A percentile compares a stretch with the other conserved stretches of the same genome.
Evolutionary conservation across 2,113 vertebrate genomes (phyloP).

Genomic region (Triplophysa tibetana): DNA sequence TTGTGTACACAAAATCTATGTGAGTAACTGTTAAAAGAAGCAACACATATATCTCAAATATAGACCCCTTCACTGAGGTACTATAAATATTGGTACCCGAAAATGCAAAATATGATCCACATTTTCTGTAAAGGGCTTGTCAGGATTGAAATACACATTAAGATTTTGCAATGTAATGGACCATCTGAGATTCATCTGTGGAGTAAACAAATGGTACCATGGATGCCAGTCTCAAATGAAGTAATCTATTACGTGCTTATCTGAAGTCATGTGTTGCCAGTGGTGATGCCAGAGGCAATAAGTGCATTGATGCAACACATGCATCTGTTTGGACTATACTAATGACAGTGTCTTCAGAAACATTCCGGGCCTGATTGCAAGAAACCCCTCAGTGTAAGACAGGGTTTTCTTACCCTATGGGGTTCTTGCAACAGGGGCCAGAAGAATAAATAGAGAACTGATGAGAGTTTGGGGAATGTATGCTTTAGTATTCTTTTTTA

Average conservation of each 20-base stretch:
- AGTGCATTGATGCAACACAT: background rate
- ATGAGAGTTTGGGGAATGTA: background rate
- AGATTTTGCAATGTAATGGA: background rate
- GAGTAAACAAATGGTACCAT: constrained; percentile 16
- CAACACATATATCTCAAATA: background rate
- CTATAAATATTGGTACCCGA: background rate
- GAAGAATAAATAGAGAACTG: background rate
- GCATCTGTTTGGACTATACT: background rate
- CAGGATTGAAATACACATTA: background rate
- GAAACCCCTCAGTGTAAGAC: too few species aligned
- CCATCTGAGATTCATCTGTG: background rate
- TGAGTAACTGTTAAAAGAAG: background rate
- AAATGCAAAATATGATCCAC: background rate
- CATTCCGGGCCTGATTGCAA: background rate
- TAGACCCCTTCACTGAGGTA: background rate
- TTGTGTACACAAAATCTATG: background rate
- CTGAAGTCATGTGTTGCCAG: background rate
- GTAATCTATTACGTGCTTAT: background rate
- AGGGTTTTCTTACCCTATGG: too few species aligned
- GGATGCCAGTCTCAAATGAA: background rate
- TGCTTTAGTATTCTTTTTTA: too few species aligned
- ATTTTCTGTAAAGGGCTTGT: background rate
- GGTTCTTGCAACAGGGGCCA: too few species aligned
- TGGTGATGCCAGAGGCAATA: background rate
- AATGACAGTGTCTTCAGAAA: constrained; percentile 5